Conservation (phyloP, 2,888 invertebrate genomes). For the Biston stratarius region DNA sequence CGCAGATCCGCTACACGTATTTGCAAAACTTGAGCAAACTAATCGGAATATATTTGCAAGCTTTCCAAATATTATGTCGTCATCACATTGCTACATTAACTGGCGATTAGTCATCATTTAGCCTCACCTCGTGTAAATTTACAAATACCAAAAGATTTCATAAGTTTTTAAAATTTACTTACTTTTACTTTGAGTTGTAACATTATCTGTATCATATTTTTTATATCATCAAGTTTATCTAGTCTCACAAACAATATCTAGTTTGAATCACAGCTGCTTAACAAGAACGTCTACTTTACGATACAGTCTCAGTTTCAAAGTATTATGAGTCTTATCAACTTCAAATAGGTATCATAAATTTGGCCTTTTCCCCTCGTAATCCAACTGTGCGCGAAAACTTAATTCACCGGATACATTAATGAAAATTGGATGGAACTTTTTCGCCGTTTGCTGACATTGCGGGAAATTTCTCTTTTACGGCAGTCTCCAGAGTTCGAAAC, state of each 20-base stretch:
- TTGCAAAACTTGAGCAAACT: constrained; percentile 13
- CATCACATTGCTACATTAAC: constrained; percentile 1
- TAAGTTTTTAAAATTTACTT: not conserved
- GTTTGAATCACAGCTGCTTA: not conserved
- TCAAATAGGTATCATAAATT: constrained; percentile 40
- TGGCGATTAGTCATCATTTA: not conserved
- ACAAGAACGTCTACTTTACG: constrained; percentile 4
- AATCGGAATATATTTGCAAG: constrained; percentile 6
- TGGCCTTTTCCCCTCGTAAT: constrained; percentile 38
- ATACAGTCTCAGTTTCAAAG: constrained; percentile 14
- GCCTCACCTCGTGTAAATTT: not conserved
- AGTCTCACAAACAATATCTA: no score
- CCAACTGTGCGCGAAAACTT: constrained; percentile 34
- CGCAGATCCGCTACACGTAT: constrained; percentile 13
- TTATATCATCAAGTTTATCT: no score
- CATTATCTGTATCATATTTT: not conserved
- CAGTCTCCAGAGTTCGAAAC: constrained; percentile 43
- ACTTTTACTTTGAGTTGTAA: no score
- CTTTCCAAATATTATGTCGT: not conserved
- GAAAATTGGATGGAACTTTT: constrained; percentile 46
- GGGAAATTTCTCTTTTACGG: constrained; percentile 39
- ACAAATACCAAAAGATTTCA: not conserved
- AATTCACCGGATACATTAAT: constrained; percentile 44
- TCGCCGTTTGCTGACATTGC: constrained; percentile 31
- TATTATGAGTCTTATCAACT: constrained; percentile 30